phyloP scores from a whole-genome alignment of 2,797 vertebrate species.

The Sebastes itinus region DNA sequence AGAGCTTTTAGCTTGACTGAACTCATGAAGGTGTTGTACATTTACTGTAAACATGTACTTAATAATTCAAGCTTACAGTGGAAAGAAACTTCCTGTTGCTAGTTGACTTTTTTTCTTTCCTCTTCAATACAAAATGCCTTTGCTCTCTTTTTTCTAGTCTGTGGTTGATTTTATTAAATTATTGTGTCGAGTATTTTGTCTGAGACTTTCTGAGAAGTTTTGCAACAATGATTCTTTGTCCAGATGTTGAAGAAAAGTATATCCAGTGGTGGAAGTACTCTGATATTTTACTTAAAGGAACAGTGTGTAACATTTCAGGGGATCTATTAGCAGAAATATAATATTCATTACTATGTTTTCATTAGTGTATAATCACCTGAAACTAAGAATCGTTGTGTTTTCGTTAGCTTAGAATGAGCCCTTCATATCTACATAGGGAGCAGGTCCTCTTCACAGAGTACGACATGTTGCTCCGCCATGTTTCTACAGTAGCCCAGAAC shows the following conservation, averaged over 20 bases:
- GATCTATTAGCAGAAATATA: too few species aligned
- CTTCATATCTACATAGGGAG: too few species aligned
- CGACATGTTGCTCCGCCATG: too few species aligned
- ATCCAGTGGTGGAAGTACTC: neutral
- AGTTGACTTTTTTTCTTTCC: constrained; percentile 43
- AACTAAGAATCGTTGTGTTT: too few species aligned
- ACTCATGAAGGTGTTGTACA: constrained; percentile 41
- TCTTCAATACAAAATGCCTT: constrained; percentile 69
- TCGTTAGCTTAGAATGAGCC: too few species aligned
- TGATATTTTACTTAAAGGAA: neutral
- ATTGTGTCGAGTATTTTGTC: constrained; percentile 65
- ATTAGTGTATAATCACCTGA: too few species aligned
- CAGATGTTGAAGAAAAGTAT: neutral
- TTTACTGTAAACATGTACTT: constrained; percentile 63
- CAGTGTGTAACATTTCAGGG: too few species aligned
- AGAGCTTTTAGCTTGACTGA: constrained; percentile 52
- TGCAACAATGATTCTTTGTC: neutral
- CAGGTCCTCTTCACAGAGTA: accelerated
- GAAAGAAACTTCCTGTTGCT: constrained; percentile 62
- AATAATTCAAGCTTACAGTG: constrained; percentile 56
- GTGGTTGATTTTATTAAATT: constrained; percentile 80
- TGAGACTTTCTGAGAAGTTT: constrained; percentile 10
- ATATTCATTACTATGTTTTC: too few species aligned
- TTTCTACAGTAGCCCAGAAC: too few species aligned
- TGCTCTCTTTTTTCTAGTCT: constrained; percentile 74